Percentiles rank a stretch among this genome's conserved stretches.
Conservation (phyloP, 2,797 vertebrate genomes). For the Sarcophilus harrisii region DNA sequence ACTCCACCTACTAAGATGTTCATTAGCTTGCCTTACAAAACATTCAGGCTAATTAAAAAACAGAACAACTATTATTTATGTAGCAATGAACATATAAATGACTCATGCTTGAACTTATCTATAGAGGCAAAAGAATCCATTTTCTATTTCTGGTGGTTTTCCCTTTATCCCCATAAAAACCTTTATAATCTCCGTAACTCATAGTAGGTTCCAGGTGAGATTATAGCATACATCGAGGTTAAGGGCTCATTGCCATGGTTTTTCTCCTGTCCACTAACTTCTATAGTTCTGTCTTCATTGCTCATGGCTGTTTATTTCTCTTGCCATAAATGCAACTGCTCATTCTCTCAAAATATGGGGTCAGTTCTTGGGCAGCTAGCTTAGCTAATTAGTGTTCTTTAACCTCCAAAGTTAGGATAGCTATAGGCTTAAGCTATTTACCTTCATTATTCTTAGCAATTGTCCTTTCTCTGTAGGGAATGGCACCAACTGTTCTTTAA, state of each 20-base stretch:
- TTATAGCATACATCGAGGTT: neutral
- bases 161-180: neutral
- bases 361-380: neutral
- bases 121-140: neutral
- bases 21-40: neutral
- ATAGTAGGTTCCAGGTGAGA: neutral
- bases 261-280: neutral
- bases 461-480: neutral
- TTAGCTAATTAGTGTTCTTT: neutral
- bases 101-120: neutral
- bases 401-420: neutral
- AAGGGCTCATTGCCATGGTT: neutral
- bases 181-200: neutral
- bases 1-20: neutral
- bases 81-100: neutral
- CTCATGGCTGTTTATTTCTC: neutral
- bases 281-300: neutral
- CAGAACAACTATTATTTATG: neutral
- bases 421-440: neutral
- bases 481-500: neutral
- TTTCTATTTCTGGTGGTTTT: neutral
- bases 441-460: neutral
- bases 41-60: neutral
- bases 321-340: neutral
- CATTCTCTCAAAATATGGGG: neutral